A percentile compares a stretch with the other conserved stretches of the same genome.
Evolutionary conservation across 2,888 invertebrate genomes (phyloP).

Genomic region (Folsomia candida): DNA sequence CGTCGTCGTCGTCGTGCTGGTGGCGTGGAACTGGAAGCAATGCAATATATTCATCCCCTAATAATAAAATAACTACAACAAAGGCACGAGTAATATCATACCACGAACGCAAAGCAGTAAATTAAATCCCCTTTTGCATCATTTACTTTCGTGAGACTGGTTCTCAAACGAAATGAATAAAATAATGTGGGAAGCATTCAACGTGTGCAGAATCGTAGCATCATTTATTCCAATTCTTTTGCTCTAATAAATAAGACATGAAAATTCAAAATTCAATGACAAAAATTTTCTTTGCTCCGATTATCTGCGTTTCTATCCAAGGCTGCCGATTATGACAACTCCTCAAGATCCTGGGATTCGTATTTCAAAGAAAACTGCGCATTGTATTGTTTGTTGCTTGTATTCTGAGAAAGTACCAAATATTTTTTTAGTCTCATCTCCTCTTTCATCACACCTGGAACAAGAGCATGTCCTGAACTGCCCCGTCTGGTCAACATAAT

Average conservation of each 20-base stretch:
- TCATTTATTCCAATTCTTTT: too few relatives aligned
- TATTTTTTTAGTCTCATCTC: background rate
- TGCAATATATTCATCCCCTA: background rate
- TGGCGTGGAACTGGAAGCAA: background rate
- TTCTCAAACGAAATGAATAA: too few relatives aligned
- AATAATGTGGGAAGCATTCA: background rate
- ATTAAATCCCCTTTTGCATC: slow-evolving; percentile 5
- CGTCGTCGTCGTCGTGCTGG: background rate
- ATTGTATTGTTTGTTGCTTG: background rate
- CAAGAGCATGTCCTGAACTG: background rate
- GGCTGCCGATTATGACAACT: too few relatives aligned
- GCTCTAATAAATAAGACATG: too few relatives aligned
- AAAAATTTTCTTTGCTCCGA: too few relatives aligned
- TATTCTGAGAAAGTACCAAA: background rate
- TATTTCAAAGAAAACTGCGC: background rate
- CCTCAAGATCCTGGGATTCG: background rate
- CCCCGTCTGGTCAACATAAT: background rate
- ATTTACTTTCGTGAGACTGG: background rate
- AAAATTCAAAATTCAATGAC: too few relatives aligned
- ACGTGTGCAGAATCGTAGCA: too few relatives aligned
- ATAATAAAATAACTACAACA: too few relatives aligned
- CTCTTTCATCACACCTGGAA: background rate
- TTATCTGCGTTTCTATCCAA: too few relatives aligned
- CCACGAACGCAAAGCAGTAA: background rate
- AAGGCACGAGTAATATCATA: too few relatives aligned